Conservation (phyloP, 64 coral and sea anemone genomes). For the Montipora efflorescens region DNA sequence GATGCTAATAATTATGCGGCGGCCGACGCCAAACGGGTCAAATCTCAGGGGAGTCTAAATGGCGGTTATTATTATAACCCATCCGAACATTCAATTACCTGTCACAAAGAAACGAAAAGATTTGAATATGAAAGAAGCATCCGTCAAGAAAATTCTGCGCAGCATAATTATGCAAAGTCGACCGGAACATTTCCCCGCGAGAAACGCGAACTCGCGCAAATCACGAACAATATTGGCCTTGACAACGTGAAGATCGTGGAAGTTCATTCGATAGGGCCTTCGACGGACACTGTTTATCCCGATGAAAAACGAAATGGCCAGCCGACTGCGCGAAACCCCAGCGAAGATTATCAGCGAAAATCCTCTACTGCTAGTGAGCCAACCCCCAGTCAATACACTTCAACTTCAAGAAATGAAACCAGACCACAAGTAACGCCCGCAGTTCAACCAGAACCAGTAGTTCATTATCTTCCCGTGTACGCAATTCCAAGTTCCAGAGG, state of each 20-base stretch:
- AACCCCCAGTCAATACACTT: background rate
- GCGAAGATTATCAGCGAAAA: constrained; percentile 1
- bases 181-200: constrained; percentile 13
- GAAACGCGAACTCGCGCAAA: constrained; percentile 46
- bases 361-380: background rate
- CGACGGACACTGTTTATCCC: constrained; percentile 33
- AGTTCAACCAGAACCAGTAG: constrained; percentile 21
- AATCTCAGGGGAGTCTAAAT: constrained; percentile 67
- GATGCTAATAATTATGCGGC: constrained; percentile 26
- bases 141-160: constrained; percentile 41
- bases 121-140: constrained; percentile 36
- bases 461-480: constrained; percentile 70
- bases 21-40: background rate
- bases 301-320: constrained; percentile 21
- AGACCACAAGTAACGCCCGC: background rate
- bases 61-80: constrained; percentile 17
- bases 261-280: constrained; percentile 56
- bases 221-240: constrained; percentile 43
- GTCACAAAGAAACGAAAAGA: constrained; percentile 53
- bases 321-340: background rate
- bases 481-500: constrained; percentile 57
- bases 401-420: constrained; percentile 1
- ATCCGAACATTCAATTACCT: background rate
- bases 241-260: constrained; percentile 84
- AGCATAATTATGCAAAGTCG: constrained; percentile 49